These are phyloP conservation scores for Hydrozoanthus gracilis DNA, from an alignment of 92 coral and sea anemone genomes.

Conservation along the genomic window DNA sequence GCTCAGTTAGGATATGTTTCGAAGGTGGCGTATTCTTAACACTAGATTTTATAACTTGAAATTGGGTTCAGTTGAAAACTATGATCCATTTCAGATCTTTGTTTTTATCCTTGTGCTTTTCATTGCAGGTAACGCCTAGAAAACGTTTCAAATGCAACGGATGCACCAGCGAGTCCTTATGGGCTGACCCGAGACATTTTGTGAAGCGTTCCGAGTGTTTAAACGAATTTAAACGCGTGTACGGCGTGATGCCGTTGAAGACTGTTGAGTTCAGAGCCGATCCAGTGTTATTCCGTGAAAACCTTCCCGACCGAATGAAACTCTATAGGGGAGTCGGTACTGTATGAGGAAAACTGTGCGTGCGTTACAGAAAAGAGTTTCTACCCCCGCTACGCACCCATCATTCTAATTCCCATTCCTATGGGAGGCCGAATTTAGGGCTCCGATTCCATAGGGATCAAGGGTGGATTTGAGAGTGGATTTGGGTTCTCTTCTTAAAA, in stretches of 20 bases:
- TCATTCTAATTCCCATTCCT: too few relatives aligned
- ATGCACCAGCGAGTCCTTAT: conserved; percentile 85
- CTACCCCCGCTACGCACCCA: too few relatives aligned
- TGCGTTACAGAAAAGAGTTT: not conserved
- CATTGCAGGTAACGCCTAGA: conserved; percentile 86
- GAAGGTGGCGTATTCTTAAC: too few relatives aligned
- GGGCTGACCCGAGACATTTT: conserved; percentile 93
- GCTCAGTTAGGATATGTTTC: too few relatives aligned
- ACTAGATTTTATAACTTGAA: too few relatives aligned
- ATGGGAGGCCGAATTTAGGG: too few relatives aligned
- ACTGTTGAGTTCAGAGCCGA: conserved; percentile 97
- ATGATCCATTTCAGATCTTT: not conserved
- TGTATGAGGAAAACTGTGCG: conserved; percentile 47
- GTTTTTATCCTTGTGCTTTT: not conserved
- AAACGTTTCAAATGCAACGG: conserved; percentile 93
- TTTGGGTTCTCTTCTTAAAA: too few relatives aligned
- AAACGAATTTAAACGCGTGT: conserved; percentile 87
- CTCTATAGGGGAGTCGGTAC: conserved; percentile 83
- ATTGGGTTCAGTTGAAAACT: not conserved
- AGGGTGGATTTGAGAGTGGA: too few relatives aligned
- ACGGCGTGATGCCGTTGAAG: conserved; percentile 90
- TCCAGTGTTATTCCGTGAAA: conserved; percentile 89
- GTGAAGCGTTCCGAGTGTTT: conserved; percentile 91
- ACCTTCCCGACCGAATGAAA: conserved; percentile 81
- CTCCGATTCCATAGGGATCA: too few relatives aligned